These are phyloP conservation scores for Emys orbicularis DNA, from an alignment of 2,797 vertebrate species.

Conservation along the genomic window DNA sequence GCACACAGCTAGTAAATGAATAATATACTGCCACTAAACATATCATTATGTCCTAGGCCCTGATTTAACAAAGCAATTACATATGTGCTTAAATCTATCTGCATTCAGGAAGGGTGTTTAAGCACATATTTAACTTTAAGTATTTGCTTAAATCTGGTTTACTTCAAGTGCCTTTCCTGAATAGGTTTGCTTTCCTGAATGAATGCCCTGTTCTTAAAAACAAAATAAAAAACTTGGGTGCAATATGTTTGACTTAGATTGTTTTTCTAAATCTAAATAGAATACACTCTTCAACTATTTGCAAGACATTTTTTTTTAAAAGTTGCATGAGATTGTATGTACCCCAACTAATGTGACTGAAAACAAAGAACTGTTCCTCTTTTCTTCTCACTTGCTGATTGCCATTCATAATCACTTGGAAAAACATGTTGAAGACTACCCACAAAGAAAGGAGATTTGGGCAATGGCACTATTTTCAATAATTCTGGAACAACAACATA, in stretches of 20 bases:
- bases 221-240: constrained; percentile 25
- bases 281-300: not conserved
- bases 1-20: constrained; percentile 23
- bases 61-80: not conserved
- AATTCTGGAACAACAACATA: not conserved
- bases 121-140: not conserved
- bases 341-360: not conserved
- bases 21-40: constrained; percentile 27
- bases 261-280: constrained; percentile 50
- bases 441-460: not conserved
- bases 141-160: not conserved
- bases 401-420: not conserved
- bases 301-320: not conserved
- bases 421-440: not conserved
- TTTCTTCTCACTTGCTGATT: not conserved
- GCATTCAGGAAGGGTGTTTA: not conserved
- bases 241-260: constrained; percentile 34
- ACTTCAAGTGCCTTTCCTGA: not conserved
- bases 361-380: not conserved
- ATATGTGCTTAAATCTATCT: not conserved
- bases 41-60: constrained; percentile 2
- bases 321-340: not conserved
- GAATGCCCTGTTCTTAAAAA: not conserved
- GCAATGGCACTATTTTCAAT: not conserved
- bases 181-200: not conserved